These are phyloP conservation scores for Drosophila triauraria DNA, from an alignment of 1,140 invertebrate species.

Conservation along the genomic window DNA sequence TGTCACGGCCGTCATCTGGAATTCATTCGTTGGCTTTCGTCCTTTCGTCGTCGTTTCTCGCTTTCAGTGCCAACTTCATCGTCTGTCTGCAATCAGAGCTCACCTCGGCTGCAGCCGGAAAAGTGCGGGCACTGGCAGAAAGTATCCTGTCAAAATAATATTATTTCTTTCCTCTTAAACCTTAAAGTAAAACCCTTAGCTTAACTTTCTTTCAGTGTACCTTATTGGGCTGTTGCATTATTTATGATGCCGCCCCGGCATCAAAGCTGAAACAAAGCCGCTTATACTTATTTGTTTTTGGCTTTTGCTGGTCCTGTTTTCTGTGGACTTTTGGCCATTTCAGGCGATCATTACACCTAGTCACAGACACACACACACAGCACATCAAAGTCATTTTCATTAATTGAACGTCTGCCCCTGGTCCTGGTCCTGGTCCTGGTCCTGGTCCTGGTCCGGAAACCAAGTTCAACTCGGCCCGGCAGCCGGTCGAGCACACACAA, in stretches of 20 bases:
- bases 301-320: not conserved
- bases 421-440: not conserved
- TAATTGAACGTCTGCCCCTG: slow-evolving; percentile 50
- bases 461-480: not conserved
- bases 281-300: slow-evolving; percentile 33
- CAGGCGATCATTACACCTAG: slow-evolving; percentile 62
- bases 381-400: slow-evolving; percentile 61
- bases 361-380: slow-evolving; percentile 34
- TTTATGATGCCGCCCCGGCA: slow-evolving; percentile 26
- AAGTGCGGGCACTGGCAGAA: not conserved
- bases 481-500: slow-evolving; percentile 31
- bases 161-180: too few relatives aligned
- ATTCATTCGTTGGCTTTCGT: slow-evolving; percentile 23
- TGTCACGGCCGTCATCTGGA: slow-evolving; percentile 6
- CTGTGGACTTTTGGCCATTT: slow-evolving; percentile 14
- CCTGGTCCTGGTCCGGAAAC: not conserved
- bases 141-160: too few relatives aligned
- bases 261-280: slow-evolving; percentile 44
- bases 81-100: slow-evolving; percentile 7
- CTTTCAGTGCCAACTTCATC: slow-evolving; percentile 3
- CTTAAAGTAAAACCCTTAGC: too few relatives aligned
- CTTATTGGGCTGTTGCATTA: slow-evolving; percentile 38
- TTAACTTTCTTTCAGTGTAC: not conserved
- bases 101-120: slow-evolving; percentile 1
- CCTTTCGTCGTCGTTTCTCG: not conserved